Conservation (phyloP, 2,888 invertebrate genomes). For the Copidosoma aretas region DNA sequence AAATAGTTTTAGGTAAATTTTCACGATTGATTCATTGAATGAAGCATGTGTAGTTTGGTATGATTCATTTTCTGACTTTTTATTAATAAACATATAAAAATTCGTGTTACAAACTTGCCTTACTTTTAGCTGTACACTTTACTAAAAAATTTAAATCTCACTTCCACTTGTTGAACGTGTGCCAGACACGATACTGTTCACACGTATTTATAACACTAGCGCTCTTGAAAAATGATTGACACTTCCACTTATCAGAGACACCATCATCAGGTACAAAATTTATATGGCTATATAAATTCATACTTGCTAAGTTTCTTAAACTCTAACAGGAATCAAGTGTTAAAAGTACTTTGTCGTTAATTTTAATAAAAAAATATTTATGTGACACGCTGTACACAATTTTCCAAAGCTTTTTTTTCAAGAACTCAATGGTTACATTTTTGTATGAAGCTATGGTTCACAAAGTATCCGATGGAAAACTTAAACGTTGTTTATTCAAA, state of each 20-base stretch:
- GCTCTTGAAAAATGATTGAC: slow-evolving; percentile 4
- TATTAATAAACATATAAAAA: slow-evolving; percentile 31
- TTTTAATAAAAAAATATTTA: background rate
- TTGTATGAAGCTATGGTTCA: background rate
- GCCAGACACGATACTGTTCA: slow-evolving; percentile 24
- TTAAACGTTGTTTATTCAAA: background rate
- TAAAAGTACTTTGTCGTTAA: background rate
- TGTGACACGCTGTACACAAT: too few species aligned
- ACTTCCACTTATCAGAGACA: slow-evolving; percentile 10
- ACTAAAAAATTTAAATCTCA: slow-evolving; percentile 19
- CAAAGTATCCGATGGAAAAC: background rate
- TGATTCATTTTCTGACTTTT: slow-evolving; percentile 2
- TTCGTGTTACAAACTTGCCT: slow-evolving; percentile 18
- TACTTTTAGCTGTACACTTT: slow-evolving; percentile 13
- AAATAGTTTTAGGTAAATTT: too few species aligned
- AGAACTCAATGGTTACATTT: too few species aligned
- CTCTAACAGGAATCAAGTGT: background rate
- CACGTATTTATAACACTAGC: background rate
- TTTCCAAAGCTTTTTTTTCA: too few species aligned
- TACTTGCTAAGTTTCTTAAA: slow-evolving; percentile 7
- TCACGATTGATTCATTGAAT: background rate
- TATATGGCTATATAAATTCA: slow-evolving; percentile 23
- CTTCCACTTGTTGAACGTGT: slow-evolving; percentile 19
- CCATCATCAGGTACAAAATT: slow-evolving; percentile 33
- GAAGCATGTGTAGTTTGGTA: background rate